Evolutionary conservation across 2,797 vertebrate species (phyloP), one percentile per base, ranked within the genome.

Genomic region (Mus minutoides): DNA sequence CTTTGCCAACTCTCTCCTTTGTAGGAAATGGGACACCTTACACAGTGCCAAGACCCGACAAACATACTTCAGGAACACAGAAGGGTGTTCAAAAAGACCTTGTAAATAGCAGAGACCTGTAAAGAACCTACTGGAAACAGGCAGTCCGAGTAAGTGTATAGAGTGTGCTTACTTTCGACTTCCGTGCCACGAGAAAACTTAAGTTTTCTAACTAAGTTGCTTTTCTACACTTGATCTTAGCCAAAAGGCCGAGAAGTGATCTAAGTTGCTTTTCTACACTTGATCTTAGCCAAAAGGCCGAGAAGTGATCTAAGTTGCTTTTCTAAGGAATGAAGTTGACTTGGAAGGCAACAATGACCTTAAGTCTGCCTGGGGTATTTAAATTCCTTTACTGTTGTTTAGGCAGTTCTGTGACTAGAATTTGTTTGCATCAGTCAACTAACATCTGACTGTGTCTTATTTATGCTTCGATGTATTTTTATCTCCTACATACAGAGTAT

Each of bases 251-350:
- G n/a, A n/a, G n/a, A n/a, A n/a, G n/a, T n/a, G n/a, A n/a, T n/a
- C n/a, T n/a, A n/a, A n/a, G n/a, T n/a, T n/a, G n/a, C n/a, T n/a
- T n/a, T n/a, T n/a, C n/a, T n/a, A n/a, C n/a, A n/a, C n/a, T n/a
- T n/a, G n/a, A n/a, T n/a, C n/a, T n/a, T n/a, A n/a, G n/a, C n/a
- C n/a, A n/a, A n/a, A n/a, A n/a, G n/a, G n/a, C n/a, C n/a, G n/a
- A n/a, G n/a, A n/a, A n/a, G n/a, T n/a, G n/a, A n/a, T n/a, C n/a
- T 46, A 77, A 95, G 60, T 86, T 87, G 76, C 40, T 88, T 85
- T 37, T 87, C 29, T 56, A 62, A 80, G 58, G 90, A 90, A 73
- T 43, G 40, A 80, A 95, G 54, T 83, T 78, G 58, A 67, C 90
- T 56, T 29, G 29, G 26, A 88, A 96, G 52, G 58, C 69, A 67